Conservation (phyloP, 1,140 invertebrate species). For the Plutomurus gul region DNA sequence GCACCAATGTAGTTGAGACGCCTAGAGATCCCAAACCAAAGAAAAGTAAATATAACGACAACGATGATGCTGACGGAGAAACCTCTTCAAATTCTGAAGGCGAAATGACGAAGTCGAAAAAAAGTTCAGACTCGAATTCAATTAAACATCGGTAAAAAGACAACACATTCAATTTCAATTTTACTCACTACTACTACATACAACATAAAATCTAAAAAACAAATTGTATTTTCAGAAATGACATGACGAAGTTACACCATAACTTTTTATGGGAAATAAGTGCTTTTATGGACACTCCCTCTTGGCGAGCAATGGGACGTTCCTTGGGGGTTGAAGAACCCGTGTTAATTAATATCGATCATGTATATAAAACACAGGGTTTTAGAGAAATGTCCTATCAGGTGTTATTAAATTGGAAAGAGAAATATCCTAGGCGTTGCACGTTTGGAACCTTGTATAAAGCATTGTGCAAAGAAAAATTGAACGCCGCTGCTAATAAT, state of each 20-base stretch:
- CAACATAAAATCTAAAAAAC: no score
- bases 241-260: conserved; percentile 35
- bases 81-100: background rate
- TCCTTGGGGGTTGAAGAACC: conserved; percentile 54
- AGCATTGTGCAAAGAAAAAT: conserved; percentile 53
- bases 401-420: conserved; percentile 55
- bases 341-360: conserved; percentile 54
- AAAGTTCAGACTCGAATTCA: background rate
- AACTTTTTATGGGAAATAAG: conserved; percentile 55
- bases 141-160: background rate
- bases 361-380: conserved; percentile 48
- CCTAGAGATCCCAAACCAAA: background rate
- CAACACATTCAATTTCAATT: no score
- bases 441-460: conserved; percentile 55
- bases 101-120: background rate
- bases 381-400: conserved; percentile 56
- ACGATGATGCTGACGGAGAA: background rate
- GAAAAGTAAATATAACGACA: background rate
- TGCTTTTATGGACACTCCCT: conserved; percentile 43
- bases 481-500: conserved; percentile 55
- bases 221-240: conserved; percentile 33
- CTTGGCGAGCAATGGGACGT: conserved; percentile 55
- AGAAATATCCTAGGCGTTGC: conserved; percentile 51
- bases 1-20: background rate
- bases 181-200: conserved; percentile 1